Percentiles rank a stretch among this genome's conserved stretches.
These are phyloP conservation scores for Drosophila meridiana DNA, from an alignment of 2,888 invertebrate species.

Conservation along the genomic window DNA sequence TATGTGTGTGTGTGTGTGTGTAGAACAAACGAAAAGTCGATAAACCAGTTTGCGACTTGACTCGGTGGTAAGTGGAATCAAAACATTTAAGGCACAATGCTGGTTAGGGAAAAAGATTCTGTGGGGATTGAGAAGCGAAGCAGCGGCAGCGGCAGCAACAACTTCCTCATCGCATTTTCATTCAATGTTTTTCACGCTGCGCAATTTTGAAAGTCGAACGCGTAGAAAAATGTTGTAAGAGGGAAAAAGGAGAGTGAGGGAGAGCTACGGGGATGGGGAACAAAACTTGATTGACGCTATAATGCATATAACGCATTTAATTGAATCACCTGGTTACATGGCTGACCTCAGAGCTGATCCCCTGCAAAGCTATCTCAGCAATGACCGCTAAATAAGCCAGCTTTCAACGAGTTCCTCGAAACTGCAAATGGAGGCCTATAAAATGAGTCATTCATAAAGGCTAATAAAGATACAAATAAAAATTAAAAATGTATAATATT, in stretches of 20 bases:
- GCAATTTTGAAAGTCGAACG: conserved; percentile 53
- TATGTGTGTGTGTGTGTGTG: conserved; percentile 14
- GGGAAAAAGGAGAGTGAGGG: background rate
- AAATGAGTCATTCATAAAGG: background rate
- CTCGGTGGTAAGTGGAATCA: conserved; percentile 39
- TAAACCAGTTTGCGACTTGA: conserved; percentile 54
- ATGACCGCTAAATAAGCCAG: conserved; percentile 1
- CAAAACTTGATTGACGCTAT: conserved; percentile 9
- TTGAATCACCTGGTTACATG: conserved; percentile 6
- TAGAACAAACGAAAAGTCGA: conserved; percentile 55
- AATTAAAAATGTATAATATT: background rate
- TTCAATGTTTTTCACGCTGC: conserved; percentile 48
- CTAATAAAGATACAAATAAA: background rate
- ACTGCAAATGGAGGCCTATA: background rate
- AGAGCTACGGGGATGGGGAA: background rate
- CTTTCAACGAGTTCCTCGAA: background rate
- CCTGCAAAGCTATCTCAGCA: conserved; percentile 4
- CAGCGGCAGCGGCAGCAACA: conserved; percentile 1
- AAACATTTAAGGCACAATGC: conserved; percentile 32
- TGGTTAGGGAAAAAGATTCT: conserved; percentile 8
- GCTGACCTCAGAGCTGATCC: background rate
- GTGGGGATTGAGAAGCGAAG: conserved; percentile 23
- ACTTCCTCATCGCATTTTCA: conserved; percentile 46
- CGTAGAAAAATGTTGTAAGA: conserved; percentile 21
- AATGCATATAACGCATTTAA: conserved; percentile 15